Base-by-base conservation (phyloP, 2,888 invertebrate species). In the Eupithecia inturbata region DNA sequence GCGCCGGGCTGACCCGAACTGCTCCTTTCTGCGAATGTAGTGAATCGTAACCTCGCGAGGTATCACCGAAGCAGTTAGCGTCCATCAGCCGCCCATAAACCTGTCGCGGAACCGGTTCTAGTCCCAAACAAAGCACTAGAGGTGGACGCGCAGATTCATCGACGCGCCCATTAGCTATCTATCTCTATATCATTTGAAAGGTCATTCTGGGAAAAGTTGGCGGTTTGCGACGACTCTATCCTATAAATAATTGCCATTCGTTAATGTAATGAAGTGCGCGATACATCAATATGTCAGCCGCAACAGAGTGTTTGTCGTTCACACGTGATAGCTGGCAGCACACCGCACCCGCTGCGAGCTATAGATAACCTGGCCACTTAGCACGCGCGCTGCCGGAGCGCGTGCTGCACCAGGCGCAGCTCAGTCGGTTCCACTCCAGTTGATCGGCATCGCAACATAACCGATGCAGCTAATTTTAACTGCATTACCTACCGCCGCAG, bases 31-130 rank as follows among this genome's bases (percentile, higher is more conserved):
- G 77, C 86, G 88, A 89, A 88, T 77, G 79, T 77, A 16, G 26
- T 1, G 14, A 16, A 60, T 0, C 0, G 63, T 7, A 31, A 16
- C 16, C 60, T 45, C 63, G 19, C 28, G 14, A 62, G 33, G 63
- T 33, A 33, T 31, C 31, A 33, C 33, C 39, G 36, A 76, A 79
- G 84, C 85, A 77, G 83, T 82, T 83, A 83, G 78, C 79, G 80
- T 84, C 85, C 80, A 82, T 84, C 85, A 10, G 82, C 81, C 81
- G 77, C 79, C 84, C 82, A 90, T 91, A 90, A 90, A 91, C 90
- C 89, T 89, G 88, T 89, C 89, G 78, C 83, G 78, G 76, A 82
- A 82, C 83, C 83, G 80, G 79, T 86, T 86, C 85, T 83, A 83
- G 87, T 79, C 84, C 71, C 71, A 62, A 66, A 72, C 78, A 60